A percentile compares a stretch with the other conserved stretches of the same genome.
phyloP scores from a whole-genome alignment of 2,113 vertebrate species.

The Xiphias gladius region DNA sequence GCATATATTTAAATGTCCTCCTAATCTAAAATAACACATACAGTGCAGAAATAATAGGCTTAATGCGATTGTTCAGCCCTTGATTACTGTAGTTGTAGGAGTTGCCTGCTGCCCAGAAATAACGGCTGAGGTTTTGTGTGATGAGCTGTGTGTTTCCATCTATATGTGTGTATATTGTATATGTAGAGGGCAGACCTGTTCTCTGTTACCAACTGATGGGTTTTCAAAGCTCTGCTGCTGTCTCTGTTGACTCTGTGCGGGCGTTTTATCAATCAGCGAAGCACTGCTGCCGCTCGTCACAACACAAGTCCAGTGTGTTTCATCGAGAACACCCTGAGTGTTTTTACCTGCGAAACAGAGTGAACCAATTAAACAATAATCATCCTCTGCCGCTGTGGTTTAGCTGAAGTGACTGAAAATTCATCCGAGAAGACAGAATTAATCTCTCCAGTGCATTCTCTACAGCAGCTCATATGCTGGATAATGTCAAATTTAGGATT shows the following conservation, averaged over 20 bases:
- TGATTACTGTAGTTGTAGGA: not conserved
- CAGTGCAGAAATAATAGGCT: too few species aligned
- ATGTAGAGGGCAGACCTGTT: conserved; percentile 8
- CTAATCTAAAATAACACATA: too few species aligned
- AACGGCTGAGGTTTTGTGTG: conserved; percentile 3
- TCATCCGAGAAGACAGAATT: conserved; percentile 6
- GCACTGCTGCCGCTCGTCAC: conserved; percentile 26
- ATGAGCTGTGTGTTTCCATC: conserved; percentile 19
- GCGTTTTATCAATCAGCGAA: conserved; percentile 51
- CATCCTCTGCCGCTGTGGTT: conserved; percentile 8
- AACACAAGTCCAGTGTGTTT: conserved; percentile 13
- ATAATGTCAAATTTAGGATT: not conserved
- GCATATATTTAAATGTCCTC: too few species aligned
- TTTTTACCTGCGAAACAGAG: conserved; percentile 29
- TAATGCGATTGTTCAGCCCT: too few species aligned
- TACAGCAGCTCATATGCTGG: not conserved
- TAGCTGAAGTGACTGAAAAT: not conserved
- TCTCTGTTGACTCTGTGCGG: conserved; percentile 19
- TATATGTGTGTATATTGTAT: not conserved
- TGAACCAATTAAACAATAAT: conserved; percentile 4
- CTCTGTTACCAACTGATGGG: conserved; percentile 34
- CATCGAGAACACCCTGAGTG: conserved; percentile 11
- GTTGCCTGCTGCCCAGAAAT: not conserved
- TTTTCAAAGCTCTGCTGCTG: conserved; percentile 48
- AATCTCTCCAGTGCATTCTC: conserved; percentile 6